These are phyloP conservation scores for Apodemia mormo DNA, from an alignment of 2,888 invertebrate species.

Conservation along the genomic window DNA sequence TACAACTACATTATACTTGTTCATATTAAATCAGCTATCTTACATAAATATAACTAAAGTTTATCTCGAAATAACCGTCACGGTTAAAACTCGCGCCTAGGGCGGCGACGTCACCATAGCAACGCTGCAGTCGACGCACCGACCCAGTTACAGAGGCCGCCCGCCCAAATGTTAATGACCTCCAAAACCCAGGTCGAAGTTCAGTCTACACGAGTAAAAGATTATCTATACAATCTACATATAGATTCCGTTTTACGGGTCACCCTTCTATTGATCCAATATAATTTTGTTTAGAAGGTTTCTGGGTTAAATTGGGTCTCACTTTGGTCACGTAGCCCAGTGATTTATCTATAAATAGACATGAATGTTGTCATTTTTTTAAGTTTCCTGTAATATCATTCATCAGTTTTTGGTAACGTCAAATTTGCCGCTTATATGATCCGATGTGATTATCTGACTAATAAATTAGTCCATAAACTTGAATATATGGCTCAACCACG, in stretches of 20 bases:
- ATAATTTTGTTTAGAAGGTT: slow-evolving; percentile 58
- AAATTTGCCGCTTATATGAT: background rate
- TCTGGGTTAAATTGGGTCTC: slow-evolving; percentile 62
- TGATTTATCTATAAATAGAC: slow-evolving; percentile 32
- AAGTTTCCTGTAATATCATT: background rate
- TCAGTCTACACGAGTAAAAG: slow-evolving; percentile 77
- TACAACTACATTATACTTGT: background rate
- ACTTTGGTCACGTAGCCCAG: slow-evolving; percentile 45
- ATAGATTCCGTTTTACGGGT: slow-evolving; percentile 61
- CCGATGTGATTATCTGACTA: background rate
- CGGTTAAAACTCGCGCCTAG: slow-evolving; percentile 34
- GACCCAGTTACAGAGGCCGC: slow-evolving; percentile 66
- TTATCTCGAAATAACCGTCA: slow-evolving; percentile 5
- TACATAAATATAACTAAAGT: background rate
- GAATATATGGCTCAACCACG: no score
- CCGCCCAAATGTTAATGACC: slow-evolving; percentile 80
- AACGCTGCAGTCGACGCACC: slow-evolving; percentile 69
- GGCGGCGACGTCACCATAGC: slow-evolving; percentile 57
- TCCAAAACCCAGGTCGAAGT: slow-evolving; percentile 81
- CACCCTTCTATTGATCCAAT: slow-evolving; percentile 73
- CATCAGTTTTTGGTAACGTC: background rate
- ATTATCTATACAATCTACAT: slow-evolving; percentile 57
- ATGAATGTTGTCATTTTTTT: slow-evolving; percentile 1
- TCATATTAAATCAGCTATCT: background rate
- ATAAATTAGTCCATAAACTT: no score